phyloP scores from a whole-genome alignment of 2,888 invertebrate genomes.

The Baccha elongata region DNA sequence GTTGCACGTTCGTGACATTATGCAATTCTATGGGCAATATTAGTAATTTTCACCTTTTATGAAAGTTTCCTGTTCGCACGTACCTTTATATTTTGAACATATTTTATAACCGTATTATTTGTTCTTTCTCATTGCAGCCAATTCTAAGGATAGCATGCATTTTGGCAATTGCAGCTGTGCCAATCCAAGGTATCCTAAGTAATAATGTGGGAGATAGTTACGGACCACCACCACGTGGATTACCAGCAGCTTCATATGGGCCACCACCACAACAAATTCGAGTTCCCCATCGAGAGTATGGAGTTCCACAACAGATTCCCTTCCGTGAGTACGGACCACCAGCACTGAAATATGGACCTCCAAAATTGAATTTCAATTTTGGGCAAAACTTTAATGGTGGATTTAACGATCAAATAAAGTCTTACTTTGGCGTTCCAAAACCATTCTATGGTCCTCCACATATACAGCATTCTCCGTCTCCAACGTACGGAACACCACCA shows the following conservation, averaged over 20 bases:
- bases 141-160: slow-evolving; percentile 76
- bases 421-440: slow-evolving; percentile 80
- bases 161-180: slow-evolving; percentile 60
- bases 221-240: slow-evolving; percentile 82
- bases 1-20: slow-evolving; percentile 65
- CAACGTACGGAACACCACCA: slow-evolving; percentile 77
- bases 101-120: slow-evolving; percentile 44
- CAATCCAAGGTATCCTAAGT: slow-evolving; percentile 58
- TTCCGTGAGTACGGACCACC: slow-evolving; percentile 81
- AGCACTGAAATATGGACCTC: slow-evolving; percentile 83
- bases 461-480: slow-evolving; percentile 75
- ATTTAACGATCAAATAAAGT: slow-evolving; percentile 81
- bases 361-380: slow-evolving; percentile 82
- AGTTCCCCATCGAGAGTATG: slow-evolving; percentile 83
- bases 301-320: slow-evolving; percentile 80
- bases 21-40: slow-evolving; percentile 63
- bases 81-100: slow-evolving; percentile 37
- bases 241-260: slow-evolving; percentile 79
- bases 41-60: slow-evolving; percentile 57
- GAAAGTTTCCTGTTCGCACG: slow-evolving; percentile 46
- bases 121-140: slow-evolving; percentile 71
- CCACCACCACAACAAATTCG: slow-evolving; percentile 81
- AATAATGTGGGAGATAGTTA: slow-evolving; percentile 79
- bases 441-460: slow-evolving; percentile 83
- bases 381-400: slow-evolving; percentile 78